phyloP scores from a whole-genome alignment of 2,113 vertebrate genomes.

The Oxyura jamaicensis region DNA sequence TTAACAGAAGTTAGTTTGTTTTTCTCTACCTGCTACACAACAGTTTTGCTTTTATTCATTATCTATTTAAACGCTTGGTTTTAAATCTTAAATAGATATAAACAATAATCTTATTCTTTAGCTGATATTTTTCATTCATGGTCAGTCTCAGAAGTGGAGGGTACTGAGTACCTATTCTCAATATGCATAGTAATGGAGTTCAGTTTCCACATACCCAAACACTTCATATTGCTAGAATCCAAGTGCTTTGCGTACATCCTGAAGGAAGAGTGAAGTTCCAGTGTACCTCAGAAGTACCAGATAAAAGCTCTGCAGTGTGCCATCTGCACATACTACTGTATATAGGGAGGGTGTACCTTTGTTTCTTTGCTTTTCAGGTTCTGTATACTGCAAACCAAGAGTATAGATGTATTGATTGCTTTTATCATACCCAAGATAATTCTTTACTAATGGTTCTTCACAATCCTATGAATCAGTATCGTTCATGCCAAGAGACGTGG shows the following conservation, averaged over 20 bases:
- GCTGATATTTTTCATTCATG: not conserved
- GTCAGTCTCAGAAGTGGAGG: not conserved
- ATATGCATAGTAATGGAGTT: not conserved
- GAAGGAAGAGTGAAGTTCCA: not conserved
- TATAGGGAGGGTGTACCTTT: not conserved
- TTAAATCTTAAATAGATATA: not conserved
- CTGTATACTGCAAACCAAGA: slow-evolving; percentile 81
- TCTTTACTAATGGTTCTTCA: slow-evolving; percentile 87
- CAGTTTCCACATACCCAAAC: not conserved
- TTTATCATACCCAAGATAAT: slow-evolving; percentile 81
- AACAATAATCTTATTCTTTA: not conserved
- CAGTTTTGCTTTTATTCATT: not conserved
- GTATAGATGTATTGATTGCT: slow-evolving; percentile 85
- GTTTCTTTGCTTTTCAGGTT: slow-evolving; percentile 77
- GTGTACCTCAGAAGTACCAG: not conserved
- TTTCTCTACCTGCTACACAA: not conserved
- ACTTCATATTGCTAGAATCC: not conserved
- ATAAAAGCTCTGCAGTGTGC: not conserved
- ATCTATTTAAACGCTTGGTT: not conserved
- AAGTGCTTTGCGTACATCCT: not conserved
- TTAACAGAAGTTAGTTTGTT: not conserved
- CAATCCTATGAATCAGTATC: slow-evolving; percentile 84
- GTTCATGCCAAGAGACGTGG: slow-evolving; percentile 83
- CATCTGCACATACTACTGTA: not conserved
- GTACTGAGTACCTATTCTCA: not conserved